Evolutionary conservation across 2,113 vertebrate species (phyloP).

Genomic region (Crotalus horridus): DNA sequence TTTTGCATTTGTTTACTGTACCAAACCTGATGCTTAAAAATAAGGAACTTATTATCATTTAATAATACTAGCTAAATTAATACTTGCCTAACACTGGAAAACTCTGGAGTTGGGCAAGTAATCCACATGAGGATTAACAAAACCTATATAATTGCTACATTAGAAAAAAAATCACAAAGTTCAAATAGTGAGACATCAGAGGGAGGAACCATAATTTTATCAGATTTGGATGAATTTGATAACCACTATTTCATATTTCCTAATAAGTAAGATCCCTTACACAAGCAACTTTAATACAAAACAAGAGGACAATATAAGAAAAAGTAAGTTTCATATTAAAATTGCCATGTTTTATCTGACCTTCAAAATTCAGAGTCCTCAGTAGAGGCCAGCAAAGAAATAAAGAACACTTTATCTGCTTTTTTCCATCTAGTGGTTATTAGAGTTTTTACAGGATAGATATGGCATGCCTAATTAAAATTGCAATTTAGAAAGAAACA

Average conservation of each 20-base stretch:
- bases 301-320: background rate
- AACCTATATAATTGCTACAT: background rate
- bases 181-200: background rate
- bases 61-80: background rate
- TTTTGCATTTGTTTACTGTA: background rate
- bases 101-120: background rate
- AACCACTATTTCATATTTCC: background rate
- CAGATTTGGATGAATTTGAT: background rate
- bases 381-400: background rate
- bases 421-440: background rate
- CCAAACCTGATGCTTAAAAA: too few relatives aligned
- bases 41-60: too few relatives aligned
- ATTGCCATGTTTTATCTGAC: background rate
- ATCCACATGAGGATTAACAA: background rate
- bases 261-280: background rate
- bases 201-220: background rate
- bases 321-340: background rate
- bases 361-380: background rate
- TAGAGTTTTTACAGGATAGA: background rate
- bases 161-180: background rate
- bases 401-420: background rate
- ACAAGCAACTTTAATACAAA: background rate
- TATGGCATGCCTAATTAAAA: background rate
- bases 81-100: background rate
- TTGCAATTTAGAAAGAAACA: background rate